Percentiles rank a stretch among this genome's conserved stretches.
Conservation (phyloP, 2,797 vertebrate genomes). For the Halcyon chelicuti region DNA sequence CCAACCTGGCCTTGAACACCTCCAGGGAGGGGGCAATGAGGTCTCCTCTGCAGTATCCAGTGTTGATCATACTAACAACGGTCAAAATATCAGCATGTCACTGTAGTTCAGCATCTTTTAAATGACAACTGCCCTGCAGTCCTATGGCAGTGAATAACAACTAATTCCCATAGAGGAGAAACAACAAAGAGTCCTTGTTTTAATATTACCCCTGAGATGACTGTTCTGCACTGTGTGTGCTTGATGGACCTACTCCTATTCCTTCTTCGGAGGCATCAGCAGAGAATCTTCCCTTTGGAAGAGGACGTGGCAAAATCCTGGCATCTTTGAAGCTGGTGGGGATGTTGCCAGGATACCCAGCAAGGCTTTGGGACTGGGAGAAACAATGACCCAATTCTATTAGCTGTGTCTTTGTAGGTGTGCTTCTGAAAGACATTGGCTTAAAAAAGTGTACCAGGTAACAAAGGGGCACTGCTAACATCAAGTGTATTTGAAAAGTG, state of each 20-base stretch:
- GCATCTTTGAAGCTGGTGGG: rapidly evolving
- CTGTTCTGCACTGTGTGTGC: not conserved
- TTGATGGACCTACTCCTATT: not conserved
- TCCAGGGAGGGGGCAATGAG: not conserved
- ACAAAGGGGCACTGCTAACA: not conserved
- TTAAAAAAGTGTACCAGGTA: not conserved
- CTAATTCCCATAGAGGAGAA: not conserved
- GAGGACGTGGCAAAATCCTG: not conserved
- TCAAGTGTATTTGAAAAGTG: not conserved
- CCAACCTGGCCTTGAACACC: no score
- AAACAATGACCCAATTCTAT: not conserved
- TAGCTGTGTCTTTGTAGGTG: not conserved
- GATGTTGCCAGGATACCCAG: not conserved
- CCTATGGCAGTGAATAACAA: not conserved
- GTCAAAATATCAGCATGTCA: not conserved
- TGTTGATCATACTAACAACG: rapidly evolving
- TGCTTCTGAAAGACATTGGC: not conserved
- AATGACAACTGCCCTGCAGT: not conserved
- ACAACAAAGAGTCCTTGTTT: not conserved
- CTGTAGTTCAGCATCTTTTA: not conserved
- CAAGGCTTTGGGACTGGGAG: not conserved
- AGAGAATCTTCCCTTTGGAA: not conserved
- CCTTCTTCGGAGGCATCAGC: not conserved
- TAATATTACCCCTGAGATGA: not conserved
- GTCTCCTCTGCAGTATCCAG: not conserved